Percentiles rank a stretch among this genome's conserved stretches.
phyloP scores from a whole-genome alignment of 2,113 vertebrate genomes.

The Phocoena phocoena region DNA sequence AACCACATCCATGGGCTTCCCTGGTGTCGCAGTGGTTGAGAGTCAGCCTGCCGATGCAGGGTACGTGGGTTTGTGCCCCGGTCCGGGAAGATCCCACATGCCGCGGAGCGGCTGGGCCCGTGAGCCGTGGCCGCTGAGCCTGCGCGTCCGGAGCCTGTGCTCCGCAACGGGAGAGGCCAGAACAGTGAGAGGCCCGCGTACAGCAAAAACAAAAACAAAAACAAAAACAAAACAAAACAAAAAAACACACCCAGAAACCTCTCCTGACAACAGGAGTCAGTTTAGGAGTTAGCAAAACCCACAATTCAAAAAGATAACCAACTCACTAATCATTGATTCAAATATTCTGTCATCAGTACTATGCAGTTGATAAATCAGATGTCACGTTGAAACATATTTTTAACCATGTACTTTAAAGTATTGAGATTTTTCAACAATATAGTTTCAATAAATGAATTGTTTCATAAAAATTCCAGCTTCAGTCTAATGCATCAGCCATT shows the following conservation, averaged over 20 bases:
- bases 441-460: slow-evolving; percentile 1
- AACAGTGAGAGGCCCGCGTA: no score
- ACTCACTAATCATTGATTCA: not conserved
- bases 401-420: not conserved
- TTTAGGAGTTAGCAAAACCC: not conserved
- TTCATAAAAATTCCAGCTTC: slow-evolving; percentile 30
- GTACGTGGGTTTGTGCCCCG: accelerated
- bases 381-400: not conserved
- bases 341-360: not conserved
- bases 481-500: not conserved
- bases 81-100: no score
- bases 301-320: not conserved
- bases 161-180: no score
- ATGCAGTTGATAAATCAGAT: not conserved
- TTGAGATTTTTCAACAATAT: slow-evolving; percentile 15
- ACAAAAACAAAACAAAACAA: no score
- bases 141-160: no score
- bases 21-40: no score
- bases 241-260: not conserved
- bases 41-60: no score
- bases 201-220: no score
- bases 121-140: no score
- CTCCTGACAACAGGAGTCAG: not conserved
- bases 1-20: not conserved
- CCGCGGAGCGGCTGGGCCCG: no score